A percentile compares a stretch with the other conserved stretches of the same genome.
These are phyloP conservation scores for Leptinotarsa tumamoca DNA, from an alignment of 2,888 invertebrate genomes.

Conservation along the genomic window DNA sequence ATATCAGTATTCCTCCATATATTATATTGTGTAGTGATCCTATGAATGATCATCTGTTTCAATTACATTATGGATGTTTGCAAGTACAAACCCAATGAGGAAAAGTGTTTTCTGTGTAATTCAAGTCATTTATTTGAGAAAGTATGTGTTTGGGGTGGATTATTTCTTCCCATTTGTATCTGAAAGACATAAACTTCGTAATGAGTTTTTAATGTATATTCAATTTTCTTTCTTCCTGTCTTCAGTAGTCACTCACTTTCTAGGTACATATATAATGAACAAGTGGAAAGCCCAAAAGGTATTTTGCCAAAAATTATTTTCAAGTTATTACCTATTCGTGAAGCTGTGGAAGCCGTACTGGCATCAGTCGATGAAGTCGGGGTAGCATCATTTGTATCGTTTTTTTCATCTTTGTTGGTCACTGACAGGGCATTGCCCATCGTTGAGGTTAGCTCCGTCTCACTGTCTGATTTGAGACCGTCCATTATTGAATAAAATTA, in stretches of 20 bases:
- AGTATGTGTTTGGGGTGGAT: no score
- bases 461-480: constrained; percentile 44
- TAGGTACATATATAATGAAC: background rate
- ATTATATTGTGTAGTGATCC: no score
- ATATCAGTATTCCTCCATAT: no score
- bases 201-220: no score
- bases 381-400: constrained; percentile 59
- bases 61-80: no score
- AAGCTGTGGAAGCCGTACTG: constrained; percentile 48
- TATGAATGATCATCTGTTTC: no score
- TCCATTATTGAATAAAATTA: constrained; percentile 32
- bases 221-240: no score
- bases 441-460: constrained; percentile 61
- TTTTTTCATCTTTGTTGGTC: constrained; percentile 58
- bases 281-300: background rate
- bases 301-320: background rate
- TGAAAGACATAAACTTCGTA: no score
- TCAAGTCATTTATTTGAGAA: no score
- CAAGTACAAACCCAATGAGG: no score
- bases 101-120: no score
- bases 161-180: no score
- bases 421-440: constrained; percentile 59
- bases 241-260: background rate
- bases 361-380: constrained; percentile 64
- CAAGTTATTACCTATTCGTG: constrained; percentile 46